Percentiles rank a stretch among this genome's conserved stretches.
phyloP scores from a whole-genome alignment of 2,797 vertebrate genomes.

The Pantherophis alleghaniensis region DNA sequence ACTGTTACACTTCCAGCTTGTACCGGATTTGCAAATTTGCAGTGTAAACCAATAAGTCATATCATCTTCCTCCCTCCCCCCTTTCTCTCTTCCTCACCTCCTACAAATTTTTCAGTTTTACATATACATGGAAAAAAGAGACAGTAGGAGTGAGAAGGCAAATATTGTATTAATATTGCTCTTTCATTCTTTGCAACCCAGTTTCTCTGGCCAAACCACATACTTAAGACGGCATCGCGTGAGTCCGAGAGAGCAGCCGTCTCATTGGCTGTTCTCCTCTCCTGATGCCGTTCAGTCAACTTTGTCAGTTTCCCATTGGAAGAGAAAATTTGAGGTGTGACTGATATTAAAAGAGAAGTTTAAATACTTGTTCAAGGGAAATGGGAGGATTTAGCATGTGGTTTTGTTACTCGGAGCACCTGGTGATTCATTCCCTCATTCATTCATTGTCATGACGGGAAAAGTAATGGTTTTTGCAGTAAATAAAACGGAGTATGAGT shows the following conservation, averaged over 20 bases:
- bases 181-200: conserved; percentile 58
- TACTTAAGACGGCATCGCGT: conserved; percentile 47
- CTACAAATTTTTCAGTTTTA: not conserved
- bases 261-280: conserved; percentile 69
- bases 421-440: conserved; percentile 37
- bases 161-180: conserved; percentile 44
- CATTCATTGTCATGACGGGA: conserved; percentile 29
- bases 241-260: conserved; percentile 52
- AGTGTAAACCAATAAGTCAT: not conserved
- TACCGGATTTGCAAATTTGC: not conserved
- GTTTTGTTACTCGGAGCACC: not conserved
- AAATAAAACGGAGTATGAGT: not conserved
- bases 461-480: not conserved
- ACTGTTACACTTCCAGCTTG: not conserved
- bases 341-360: conserved; percentile 51
- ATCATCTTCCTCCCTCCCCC: not conserved
- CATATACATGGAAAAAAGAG: not conserved
- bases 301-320: conserved; percentile 55
- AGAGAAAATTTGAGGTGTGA: conserved; percentile 40
- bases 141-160: conserved; percentile 14
- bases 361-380: conserved; percentile 42
- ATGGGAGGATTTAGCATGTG: not conserved
- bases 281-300: conserved; percentile 64
- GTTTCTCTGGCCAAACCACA: conserved; percentile 56
- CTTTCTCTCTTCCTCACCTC: rapidly evolving